phyloP scores from a whole-genome alignment of 2,888 invertebrate species.

The Stenurella melanura region DNA sequence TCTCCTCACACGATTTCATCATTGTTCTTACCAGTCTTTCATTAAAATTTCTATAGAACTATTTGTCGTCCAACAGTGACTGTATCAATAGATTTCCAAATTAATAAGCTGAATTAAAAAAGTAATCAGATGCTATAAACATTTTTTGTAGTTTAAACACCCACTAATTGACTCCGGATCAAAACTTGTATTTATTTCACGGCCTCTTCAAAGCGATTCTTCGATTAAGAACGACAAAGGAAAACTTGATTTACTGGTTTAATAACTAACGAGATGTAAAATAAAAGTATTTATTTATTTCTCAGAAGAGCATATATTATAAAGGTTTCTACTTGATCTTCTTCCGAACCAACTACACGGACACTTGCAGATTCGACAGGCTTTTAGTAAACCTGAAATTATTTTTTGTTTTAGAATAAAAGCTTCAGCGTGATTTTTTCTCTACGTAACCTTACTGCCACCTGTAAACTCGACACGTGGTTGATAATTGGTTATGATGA shows the following conservation, averaged over 20 bases:
- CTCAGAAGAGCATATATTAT: slow-evolving; percentile 34
- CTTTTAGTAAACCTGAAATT: neutral
- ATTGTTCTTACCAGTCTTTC: slow-evolving; percentile 32
- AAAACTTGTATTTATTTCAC: slow-evolving; percentile 27
- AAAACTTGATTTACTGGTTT: slow-evolving; percentile 41
- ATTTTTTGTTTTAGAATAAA: neutral
- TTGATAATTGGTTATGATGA: too few relatives aligned
- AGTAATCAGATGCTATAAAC: slow-evolving; percentile 20
- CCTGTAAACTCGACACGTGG: neutral
- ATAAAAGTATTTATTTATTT: slow-evolving; percentile 40
- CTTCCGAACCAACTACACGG: slow-evolving; percentile 23
- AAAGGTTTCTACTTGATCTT: slow-evolving; percentile 24
- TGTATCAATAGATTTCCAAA: slow-evolving; percentile 26
- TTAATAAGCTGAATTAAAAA: slow-evolving; percentile 25
- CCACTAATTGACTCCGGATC: slow-evolving; percentile 22
- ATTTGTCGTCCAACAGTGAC: slow-evolving; percentile 12
- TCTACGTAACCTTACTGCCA: neutral
- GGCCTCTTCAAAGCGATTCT: slow-evolving; percentile 29
- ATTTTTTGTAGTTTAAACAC: slow-evolving; percentile 20
- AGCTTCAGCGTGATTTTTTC: neutral
- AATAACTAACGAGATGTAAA: slow-evolving; percentile 40
- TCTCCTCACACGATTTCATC: slow-evolving; percentile 25
- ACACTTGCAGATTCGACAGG: slow-evolving; percentile 15
- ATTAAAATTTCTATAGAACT: slow-evolving; percentile 30
- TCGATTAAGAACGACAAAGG: slow-evolving; percentile 34